phyloP scores from a whole-genome alignment of 2,888 invertebrate species.

The Kuschelorhynchus macadamiae region DNA sequence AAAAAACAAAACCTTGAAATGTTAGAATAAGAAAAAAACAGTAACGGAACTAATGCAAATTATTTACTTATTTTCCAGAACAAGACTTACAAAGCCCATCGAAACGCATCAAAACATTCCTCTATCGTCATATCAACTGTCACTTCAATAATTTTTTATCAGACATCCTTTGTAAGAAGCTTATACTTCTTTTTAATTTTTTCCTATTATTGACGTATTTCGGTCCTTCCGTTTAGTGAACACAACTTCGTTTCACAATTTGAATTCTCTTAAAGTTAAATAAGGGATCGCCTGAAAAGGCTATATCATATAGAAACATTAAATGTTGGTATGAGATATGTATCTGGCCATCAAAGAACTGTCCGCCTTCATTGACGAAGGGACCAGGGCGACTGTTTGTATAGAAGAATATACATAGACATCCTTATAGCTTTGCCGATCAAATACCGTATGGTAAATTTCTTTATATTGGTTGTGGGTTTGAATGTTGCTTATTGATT shows the following conservation, averaged over 20 bases:
- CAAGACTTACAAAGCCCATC: conserved; percentile 49
- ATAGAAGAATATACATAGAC: background rate
- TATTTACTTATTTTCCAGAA: conserved; percentile 41
- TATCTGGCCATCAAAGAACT: conserved; percentile 39
- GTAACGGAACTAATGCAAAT: conserved; percentile 33
- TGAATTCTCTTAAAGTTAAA: conserved; percentile 17
- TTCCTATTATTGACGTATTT: conserved; percentile 60
- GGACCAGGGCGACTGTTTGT: background rate
- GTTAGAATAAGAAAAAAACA: conserved; percentile 8
- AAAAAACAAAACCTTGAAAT: background rate
- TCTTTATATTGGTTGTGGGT: too few relatives aligned
- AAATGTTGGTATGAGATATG: conserved; percentile 30
- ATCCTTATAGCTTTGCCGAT: too few relatives aligned
- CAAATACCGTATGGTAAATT: too few relatives aligned
- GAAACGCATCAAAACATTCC: conserved; percentile 57
- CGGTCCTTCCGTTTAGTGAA: conserved; percentile 66
- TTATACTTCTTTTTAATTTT: conserved; percentile 52
- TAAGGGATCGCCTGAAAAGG: background rate
- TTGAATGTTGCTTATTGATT: too few relatives aligned
- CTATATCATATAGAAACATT: conserved; percentile 2
- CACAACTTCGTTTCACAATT: conserved; percentile 51
- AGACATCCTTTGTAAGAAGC: conserved; percentile 29
- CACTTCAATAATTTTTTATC: conserved; percentile 53
- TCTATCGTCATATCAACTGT: conserved; percentile 58
- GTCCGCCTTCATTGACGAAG: conserved; percentile 37